Conservation (phyloP, 2,113 vertebrate species). For the Agapornis roseicollis region DNA sequence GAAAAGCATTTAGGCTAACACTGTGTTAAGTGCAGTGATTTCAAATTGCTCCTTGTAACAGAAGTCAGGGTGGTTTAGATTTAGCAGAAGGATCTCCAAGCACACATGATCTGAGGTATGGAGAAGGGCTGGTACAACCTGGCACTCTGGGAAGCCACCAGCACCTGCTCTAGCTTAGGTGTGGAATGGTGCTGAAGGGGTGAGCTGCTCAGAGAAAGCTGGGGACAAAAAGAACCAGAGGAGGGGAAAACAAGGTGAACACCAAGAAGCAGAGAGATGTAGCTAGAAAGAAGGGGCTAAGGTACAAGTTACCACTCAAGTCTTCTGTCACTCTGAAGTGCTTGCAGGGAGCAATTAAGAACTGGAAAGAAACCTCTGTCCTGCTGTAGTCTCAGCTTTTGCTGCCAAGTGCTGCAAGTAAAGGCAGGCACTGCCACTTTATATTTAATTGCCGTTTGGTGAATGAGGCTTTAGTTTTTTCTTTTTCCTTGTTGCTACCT, state of each 20-base stretch:
- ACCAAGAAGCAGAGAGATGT: neutral
- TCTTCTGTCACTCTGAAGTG: neutral
- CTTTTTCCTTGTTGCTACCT: neutral
- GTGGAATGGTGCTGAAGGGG: fast-evolving
- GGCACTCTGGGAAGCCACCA: neutral
- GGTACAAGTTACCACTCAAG: neutral
- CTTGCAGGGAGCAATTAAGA: neutral
- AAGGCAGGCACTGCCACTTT: neutral
- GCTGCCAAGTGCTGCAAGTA: neutral
- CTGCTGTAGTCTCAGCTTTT: neutral
- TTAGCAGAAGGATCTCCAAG: neutral
- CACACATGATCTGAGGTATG: fast-evolving
- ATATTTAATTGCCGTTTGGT: neutral
- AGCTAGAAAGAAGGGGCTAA: neutral
- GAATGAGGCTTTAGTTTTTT: neutral
- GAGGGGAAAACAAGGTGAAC: neutral
- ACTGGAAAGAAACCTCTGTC: neutral
- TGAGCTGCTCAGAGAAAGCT: neutral
- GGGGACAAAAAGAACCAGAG: neutral
- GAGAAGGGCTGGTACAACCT: neutral
- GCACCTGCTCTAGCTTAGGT: neutral
- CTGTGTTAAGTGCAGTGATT: neutral
- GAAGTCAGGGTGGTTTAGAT: neutral
- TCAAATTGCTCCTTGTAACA: neutral
- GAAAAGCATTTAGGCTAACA: neutral